These are phyloP conservation scores for Hippopotamyrus pictus DNA, from an alignment of 2,797 vertebrate genomes.

Conservation along the genomic window DNA sequence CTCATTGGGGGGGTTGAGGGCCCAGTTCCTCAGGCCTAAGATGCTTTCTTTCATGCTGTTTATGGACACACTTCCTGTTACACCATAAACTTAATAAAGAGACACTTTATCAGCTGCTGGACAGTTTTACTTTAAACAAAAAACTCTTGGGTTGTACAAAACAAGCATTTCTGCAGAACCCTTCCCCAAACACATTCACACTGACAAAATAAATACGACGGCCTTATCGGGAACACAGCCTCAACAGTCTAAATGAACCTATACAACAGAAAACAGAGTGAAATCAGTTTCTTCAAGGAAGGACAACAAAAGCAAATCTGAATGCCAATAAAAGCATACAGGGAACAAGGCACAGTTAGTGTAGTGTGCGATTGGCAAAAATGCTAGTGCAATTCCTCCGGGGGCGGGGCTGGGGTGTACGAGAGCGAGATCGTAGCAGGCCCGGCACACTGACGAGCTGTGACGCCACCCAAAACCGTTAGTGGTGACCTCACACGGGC, in stretches of 20 bases:
- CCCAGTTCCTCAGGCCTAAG: background rate
- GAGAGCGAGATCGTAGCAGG: no score
- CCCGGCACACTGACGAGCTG: background rate
- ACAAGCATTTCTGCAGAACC: background rate
- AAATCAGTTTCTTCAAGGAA: background rate
- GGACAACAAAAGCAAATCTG: background rate
- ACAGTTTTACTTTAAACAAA: slow-evolving; percentile 2
- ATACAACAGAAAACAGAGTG: background rate
- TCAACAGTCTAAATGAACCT: background rate
- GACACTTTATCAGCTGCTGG: background rate
- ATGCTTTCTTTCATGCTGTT: background rate
- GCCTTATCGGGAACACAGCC: background rate
- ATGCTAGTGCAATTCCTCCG: background rate
- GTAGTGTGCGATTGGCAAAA: background rate
- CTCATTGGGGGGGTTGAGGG: background rate
- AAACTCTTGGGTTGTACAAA: background rate
- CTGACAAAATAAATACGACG: background rate
- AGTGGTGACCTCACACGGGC: background rate
- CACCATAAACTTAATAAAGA: background rate
- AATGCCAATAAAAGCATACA: background rate
- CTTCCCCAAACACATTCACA: background rate
- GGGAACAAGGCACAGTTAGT: background rate
- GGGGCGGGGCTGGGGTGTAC: background rate
- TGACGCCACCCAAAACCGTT: background rate
- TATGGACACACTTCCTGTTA: background rate